Base-by-base conservation (phyloP, 1,140 invertebrate species). In the Lysiphlebus fabarum region DNA sequence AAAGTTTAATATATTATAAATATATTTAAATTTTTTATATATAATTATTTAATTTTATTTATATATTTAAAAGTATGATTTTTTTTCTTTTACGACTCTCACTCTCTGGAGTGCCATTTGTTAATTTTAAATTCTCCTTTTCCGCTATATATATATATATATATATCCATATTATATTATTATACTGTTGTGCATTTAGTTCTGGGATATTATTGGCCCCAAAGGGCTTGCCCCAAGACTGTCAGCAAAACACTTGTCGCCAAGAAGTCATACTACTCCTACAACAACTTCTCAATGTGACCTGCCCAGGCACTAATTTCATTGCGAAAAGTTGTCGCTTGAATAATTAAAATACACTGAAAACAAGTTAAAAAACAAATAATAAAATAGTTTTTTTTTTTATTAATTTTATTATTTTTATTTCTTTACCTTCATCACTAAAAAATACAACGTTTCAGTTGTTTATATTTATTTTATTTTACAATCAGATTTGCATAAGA, bases 311-410 rank as follows among this genome's bases (percentile, higher is more conserved):
- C 51, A 53, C 53, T 62, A 62, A 62, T 62, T 62, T 58, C 51
- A 62, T 62, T 54, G 56, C 50, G 49, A 56, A 61, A 61, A 62
- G 61, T 62, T 62, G 50, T 58, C 61, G 48, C 51, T 58, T 62
- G 61, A 62, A 62, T 62, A 62, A 62, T 62, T 62, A 62, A 62
- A 62, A 58, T 44, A 56, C 50, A 50, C 48, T 58, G 43, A 53
- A 56, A 47, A 58, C 48, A 53, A 17, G 48, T 17, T n/a, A 43
- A 48, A n/a, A 37, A 33, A 9, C 53, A 17, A 37, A 37, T 12
- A n/a, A n/a, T n/a, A n/a, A n/a, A n/a, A n/a, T 36, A 26, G n/a
- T 10, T 53, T 12, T 14, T 55, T 43, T 33, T 45, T 40, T 36
- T 42, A 6, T 48, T 26, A n/a, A 38, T 38, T 12, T 36, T n/a